Conservation (phyloP, 30 jellyfish, hydroid and myxozoan genomes). For the Catostylus mosaicus region DNA sequence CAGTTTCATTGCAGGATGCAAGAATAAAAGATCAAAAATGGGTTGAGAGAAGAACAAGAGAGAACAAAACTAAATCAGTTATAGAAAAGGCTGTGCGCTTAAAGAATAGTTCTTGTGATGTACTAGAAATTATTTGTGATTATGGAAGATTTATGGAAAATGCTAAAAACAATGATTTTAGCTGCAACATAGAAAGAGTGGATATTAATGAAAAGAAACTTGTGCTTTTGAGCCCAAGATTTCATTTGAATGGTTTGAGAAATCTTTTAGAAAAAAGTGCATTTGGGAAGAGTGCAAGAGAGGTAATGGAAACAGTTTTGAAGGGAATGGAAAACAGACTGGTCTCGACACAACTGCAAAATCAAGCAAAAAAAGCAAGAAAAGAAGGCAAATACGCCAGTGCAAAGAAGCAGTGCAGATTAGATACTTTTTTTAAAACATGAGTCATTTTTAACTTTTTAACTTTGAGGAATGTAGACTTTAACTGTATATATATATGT, state of each 20-base stretch:
- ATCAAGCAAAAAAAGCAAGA: background rate
- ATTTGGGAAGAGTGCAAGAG: constrained; percentile 6
- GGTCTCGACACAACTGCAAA: background rate
- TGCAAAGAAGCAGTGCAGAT: constrained; percentile 6
- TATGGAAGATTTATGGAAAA: constrained; percentile 1
- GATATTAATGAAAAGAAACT: background rate
- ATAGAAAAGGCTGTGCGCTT: constrained; percentile 2
- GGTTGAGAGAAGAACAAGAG: background rate
- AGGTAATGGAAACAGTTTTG: background rate
- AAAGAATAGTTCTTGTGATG: background rate
- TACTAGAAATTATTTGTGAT: background rate
- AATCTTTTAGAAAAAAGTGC: background rate
- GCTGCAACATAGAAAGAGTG: constrained; percentile 7
- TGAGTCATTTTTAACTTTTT: constrained; percentile 1
- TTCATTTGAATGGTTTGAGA: background rate
- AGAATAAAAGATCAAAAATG: background rate
- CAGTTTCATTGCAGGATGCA: constrained; percentile 5
- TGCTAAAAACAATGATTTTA: background rate
- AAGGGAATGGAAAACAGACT: constrained; percentile 1
- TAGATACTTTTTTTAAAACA: background rate
- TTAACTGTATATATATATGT: background rate
- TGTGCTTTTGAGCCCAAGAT: constrained; percentile 1
- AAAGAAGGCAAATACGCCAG: constrained; percentile 6
- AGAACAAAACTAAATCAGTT: background rate
- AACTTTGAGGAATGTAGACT: constrained; percentile 1